These are phyloP conservation scores for Drosophila ochracea DNA, from an alignment of 2,888 invertebrate genomes.

Conservation along the genomic window DNA sequence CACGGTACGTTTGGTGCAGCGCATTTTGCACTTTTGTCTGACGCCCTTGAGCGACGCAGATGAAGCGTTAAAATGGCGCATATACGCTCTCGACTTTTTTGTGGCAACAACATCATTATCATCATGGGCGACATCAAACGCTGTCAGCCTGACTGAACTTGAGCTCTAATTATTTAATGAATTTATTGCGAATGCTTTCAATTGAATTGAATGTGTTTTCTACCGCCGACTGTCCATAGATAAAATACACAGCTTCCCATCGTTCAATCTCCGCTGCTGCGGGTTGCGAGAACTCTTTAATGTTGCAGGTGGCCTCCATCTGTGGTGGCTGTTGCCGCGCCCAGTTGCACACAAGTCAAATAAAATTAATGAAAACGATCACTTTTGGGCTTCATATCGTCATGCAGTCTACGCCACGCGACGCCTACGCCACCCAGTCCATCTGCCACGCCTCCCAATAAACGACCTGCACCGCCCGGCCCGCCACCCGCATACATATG, in stretches of 20 bases:
- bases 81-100: constrained; percentile 37
- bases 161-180: constrained; percentile 79
- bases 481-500: constrained; percentile 12
- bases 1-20: constrained; percentile 47
- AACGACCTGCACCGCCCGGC: constrained; percentile 1
- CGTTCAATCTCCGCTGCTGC: not conserved
- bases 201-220: constrained; percentile 59
- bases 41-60: constrained; percentile 63
- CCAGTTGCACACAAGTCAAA: constrained; percentile 74
- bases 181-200: constrained; percentile 73
- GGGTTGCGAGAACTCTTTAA: constrained; percentile 32
- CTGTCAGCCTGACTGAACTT: constrained; percentile 62
- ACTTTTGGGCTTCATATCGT: constrained; percentile 46
- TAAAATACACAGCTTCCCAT: not conserved
- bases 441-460: constrained; percentile 47
- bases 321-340: constrained; percentile 57
- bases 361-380: constrained; percentile 57
- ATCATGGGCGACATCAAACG: constrained; percentile 53
- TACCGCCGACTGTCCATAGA: constrained; percentile 27
- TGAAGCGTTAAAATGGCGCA: constrained; percentile 72
- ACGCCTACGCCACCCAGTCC: constrained; percentile 63
- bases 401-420: constrained; percentile 80
- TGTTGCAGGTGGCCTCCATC: constrained; percentile 74
- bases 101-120: constrained; percentile 35
- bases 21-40: constrained; percentile 28